phyloP scores from a whole-genome alignment of 2,888 invertebrate species.

The Habroteleia sp. region DNA sequence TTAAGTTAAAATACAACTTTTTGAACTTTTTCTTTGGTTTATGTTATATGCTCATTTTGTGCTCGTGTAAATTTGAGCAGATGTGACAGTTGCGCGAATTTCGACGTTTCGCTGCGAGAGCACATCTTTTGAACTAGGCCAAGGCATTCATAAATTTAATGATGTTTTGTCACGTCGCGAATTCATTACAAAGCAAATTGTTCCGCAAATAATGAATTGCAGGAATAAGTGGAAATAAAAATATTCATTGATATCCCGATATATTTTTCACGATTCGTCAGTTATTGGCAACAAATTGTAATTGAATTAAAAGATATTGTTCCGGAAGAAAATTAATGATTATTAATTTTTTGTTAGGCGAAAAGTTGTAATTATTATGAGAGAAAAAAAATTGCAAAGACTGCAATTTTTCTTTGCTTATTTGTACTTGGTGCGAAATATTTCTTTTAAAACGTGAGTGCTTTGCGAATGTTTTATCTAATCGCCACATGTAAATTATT shows the following conservation, averaged over 20 bases:
- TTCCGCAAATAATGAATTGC: too few relatives aligned
- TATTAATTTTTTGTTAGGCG: too few relatives aligned
- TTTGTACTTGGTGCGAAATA: too few relatives aligned
- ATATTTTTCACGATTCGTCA: too few relatives aligned
- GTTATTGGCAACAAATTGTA: too few relatives aligned
- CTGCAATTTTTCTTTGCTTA: too few relatives aligned
- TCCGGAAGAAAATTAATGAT: too few relatives aligned
- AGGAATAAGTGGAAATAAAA: too few relatives aligned
- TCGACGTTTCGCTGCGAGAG: slow-evolving; percentile 9
- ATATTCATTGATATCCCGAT: too few relatives aligned
- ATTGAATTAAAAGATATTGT: too few relatives aligned
- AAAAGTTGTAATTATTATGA: neutral
- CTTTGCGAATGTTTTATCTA: slow-evolving; percentile 9
- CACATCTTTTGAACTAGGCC: slow-evolving; percentile 35
- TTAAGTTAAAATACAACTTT: slow-evolving; percentile 12
- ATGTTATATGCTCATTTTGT: slow-evolving; percentile 10
- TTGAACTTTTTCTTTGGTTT: slow-evolving; percentile 1
- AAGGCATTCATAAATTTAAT: slow-evolving; percentile 51
- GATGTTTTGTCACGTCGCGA: slow-evolving; percentile 26
- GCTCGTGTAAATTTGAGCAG: slow-evolving; percentile 14
- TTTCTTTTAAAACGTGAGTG: neutral
- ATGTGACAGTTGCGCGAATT: slow-evolving; percentile 31
- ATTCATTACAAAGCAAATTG: slow-evolving; percentile 33
- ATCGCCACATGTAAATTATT: slow-evolving; percentile 17
- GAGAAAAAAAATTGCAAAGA: too few relatives aligned